Base-by-base conservation (phyloP, 1,140 invertebrate genomes). In the Cydia splendana region DNA sequence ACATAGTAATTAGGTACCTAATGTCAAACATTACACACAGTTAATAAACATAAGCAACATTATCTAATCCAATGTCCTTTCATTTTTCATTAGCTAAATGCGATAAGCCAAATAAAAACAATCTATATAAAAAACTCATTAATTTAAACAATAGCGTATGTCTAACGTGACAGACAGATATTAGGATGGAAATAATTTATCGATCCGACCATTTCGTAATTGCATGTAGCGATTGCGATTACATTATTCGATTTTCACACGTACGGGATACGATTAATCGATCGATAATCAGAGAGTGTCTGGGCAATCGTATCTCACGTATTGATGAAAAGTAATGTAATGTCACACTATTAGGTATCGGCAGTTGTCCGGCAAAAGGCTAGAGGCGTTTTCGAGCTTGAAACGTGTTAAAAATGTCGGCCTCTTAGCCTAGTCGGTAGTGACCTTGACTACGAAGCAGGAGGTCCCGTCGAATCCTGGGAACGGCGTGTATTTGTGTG, bases 71-170 rank as follows among this genome's bases (percentile, higher is more conserved):
- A 69, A 57, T 57, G 9, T 24, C 65, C 65, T 69, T 69, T 69
- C 65, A 34, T 34, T n/a, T 69, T 69, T 38, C 65, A 69, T 69
- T 69, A 69, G 65, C 28, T n/a, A 18, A 69, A 34, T n/a, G 15
- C 65, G 13, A 69, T 38, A 71, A 18, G 24, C 65, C 20, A 65
- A 28, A 42, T 1, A 30, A 71, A 71, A 42, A 45, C 67, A 71
- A 71, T 71, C 34, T 13, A 71, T 71, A 71, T n/a, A 67, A 67
- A 71, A 71, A 71, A n/a, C 38, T 45, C 38, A 71, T 71, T 71
- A 45, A 71, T 71, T 20, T 71, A 71, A 18, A 71, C 67, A 71
- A 71, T 38, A 42, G 67, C 0, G 30, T 71, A 71, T 71, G n/a
- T 71, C 67, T 18, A 71, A 71, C 67, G 67, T 71, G 34, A 71